Evolutionary conservation across 1,140 invertebrate genomes (phyloP), one percentile per base, ranked within the genome.

Genomic region (Diabrotica undecimpunctata): DNA sequence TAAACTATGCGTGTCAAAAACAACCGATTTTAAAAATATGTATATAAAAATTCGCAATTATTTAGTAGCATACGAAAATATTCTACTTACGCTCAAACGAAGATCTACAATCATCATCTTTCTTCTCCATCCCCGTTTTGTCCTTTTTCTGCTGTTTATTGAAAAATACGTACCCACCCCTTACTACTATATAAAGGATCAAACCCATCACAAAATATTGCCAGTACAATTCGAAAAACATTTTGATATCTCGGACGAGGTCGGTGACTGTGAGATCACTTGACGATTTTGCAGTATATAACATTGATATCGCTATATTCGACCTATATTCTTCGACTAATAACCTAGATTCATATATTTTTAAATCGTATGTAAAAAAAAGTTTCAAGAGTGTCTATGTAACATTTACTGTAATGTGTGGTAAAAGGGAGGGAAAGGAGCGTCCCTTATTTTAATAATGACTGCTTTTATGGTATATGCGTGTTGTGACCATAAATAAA

Each of bases 211-310:
- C 66, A 67, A 77, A 69, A 68, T 75, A 76, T 50, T 73, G 73
- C 75, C 75, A 77, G 59, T 77, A 76, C 9, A 73, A 50, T 61
- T 73, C 66, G 53, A 77, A 73, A 61, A 77, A 74, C 72, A 73
- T 75, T 54, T 66, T 70, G 58, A 25, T 46, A 46, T 46, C 41
- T 25, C 25, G 25, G 25, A 25, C 25, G 25, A 25, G 25, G 25
- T 25, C 25, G 4, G 25, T 25, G 1, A 25, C 1, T 25, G 25
- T 2, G 25, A 25, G 25, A 25, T 25, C 25, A 25, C 25, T 25
- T 2, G 25, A 25, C 4, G 25, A 25, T 25, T 25, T 25, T 25
- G 25, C 25, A 25, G 25, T 25, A 25, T 25, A 25, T 4, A 25
- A 25, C 25, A 25, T 25, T 25, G 25, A 25, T 25, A 25, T 25